Evolutionary conservation across 2,113 vertebrate species (phyloP).

Genomic region (Cepphus grylle): DNA sequence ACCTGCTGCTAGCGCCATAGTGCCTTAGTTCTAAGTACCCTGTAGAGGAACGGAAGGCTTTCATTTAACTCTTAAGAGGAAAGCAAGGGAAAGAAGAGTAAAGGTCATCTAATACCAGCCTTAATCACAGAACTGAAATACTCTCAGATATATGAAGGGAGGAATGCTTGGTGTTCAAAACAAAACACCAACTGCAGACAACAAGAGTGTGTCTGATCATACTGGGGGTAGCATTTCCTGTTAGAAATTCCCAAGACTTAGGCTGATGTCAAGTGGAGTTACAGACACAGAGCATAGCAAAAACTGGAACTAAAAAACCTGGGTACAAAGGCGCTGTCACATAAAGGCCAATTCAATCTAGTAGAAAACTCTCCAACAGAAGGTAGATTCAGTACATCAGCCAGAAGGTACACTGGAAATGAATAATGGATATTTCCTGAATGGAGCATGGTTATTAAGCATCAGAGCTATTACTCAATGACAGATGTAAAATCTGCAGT

Average conservation of each 20-base stretch:
- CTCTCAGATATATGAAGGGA: slow-evolving; percentile 60
- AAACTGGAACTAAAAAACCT: neutral
- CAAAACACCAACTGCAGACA: slow-evolving; percentile 64
- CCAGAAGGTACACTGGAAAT: slow-evolving; percentile 50
- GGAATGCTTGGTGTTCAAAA: slow-evolving; percentile 69
- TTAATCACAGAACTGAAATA: slow-evolving; percentile 75
- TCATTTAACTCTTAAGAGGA: slow-evolving; percentile 81
- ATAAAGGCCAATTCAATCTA: neutral
- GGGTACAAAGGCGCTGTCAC: neutral
- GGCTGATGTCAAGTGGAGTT: slow-evolving; percentile 17
- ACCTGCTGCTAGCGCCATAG: slow-evolving; percentile 76
- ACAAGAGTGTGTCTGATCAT: slow-evolving; percentile 65
- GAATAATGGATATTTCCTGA: slow-evolving; percentile 47
- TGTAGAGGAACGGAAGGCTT: slow-evolving; percentile 80
- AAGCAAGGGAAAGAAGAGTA: slow-evolving; percentile 72
- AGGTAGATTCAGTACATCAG: slow-evolving; percentile 12
- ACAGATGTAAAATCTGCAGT: slow-evolving; percentile 12
- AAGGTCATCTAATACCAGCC: slow-evolving; percentile 78
- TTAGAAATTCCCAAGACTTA: slow-evolving; percentile 27
- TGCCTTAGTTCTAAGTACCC: slow-evolving; percentile 75
- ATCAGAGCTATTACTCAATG: neutral
- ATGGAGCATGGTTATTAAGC: neutral
- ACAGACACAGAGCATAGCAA: neutral
- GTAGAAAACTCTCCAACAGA: slow-evolving; percentile 18
- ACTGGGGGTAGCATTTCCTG: slow-evolving; percentile 64